Evolutionary conservation across 2,797 vertebrate species (phyloP).

Genomic region (Pelochelys cantorii): DNA sequence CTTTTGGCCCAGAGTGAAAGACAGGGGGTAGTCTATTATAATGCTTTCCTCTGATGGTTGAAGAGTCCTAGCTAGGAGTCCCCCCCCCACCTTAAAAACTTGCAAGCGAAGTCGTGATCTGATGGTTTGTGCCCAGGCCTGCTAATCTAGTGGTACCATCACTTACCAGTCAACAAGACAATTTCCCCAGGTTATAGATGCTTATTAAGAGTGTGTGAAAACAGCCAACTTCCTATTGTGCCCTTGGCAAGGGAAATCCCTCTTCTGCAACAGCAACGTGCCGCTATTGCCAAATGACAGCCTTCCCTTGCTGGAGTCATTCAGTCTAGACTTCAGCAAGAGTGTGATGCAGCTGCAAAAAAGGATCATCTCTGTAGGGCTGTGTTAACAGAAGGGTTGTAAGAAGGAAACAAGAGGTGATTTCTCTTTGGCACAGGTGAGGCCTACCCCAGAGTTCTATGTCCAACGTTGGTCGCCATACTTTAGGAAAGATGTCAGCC

Average conservation of each 20-base stretch:
- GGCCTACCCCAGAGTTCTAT: background rate
- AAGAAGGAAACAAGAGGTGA: background rate
- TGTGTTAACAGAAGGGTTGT: background rate
- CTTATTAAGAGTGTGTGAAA: background rate
- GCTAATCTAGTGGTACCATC: background rate
- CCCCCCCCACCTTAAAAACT: background rate
- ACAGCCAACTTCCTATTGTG: background rate
- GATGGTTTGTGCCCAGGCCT: background rate
- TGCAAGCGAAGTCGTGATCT: background rate
- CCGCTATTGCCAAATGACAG: background rate
- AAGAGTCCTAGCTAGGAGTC: background rate
- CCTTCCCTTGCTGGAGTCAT: accelerated
- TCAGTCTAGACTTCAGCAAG: accelerated
- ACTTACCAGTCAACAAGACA: background rate
- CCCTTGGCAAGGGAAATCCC: background rate
- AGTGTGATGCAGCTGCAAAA: background rate
- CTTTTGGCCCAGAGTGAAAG: background rate
- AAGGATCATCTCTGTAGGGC: background rate
- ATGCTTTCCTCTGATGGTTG: background rate
- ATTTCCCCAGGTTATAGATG: background rate
- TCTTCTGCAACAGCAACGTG: accelerated
- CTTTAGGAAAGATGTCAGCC: background rate
- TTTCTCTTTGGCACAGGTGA: background rate
- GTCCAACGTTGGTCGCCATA: background rate
- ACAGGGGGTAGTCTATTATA: background rate